Evolutionary conservation across 2,888 invertebrate species (phyloP).

Genomic region (Crioceris asparagi): DNA sequence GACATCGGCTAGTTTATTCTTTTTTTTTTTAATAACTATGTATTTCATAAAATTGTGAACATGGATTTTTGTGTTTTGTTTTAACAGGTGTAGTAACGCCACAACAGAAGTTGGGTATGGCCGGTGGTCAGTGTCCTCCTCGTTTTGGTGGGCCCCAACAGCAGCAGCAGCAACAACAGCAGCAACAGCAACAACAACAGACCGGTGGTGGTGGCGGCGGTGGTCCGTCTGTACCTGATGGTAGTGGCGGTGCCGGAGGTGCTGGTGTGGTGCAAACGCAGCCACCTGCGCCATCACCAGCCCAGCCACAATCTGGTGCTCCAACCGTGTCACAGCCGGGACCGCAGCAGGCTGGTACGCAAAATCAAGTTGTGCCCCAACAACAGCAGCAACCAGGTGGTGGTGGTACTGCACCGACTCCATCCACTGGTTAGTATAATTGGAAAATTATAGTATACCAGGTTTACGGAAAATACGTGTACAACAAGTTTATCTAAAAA

Average conservation of each 20-base stretch:
- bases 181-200: slow-evolving; percentile 18
- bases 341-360: slow-evolving; percentile 39
- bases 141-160: slow-evolving; percentile 12
- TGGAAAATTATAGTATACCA: too few relatives aligned
- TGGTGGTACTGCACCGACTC: slow-evolving; percentile 26
- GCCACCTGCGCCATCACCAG: slow-evolving; percentile 66
- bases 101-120: slow-evolving; percentile 36
- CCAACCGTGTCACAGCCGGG: slow-evolving; percentile 51
- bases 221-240: slow-evolving; percentile 37
- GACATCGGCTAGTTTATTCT: slow-evolving; percentile 3
- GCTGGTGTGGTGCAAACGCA: slow-evolving; percentile 64
- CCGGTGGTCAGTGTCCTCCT: slow-evolving; percentile 14
- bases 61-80: slow-evolving; percentile 1
- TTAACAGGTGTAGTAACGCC: slow-evolving; percentile 43
- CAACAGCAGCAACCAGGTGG: slow-evolving; percentile 12
- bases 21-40: slow-evolving; percentile 1
- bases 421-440: slow-evolving; percentile 38
- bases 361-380: slow-evolving; percentile 35
- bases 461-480: too few relatives aligned
- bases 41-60: too few relatives aligned
- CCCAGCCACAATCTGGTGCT: slow-evolving; percentile 66
- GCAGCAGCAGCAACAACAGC: slow-evolving; percentile 10
- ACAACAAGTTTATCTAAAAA: too few relatives aligned
- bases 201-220: slow-evolving; percentile 36
- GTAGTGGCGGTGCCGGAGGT: slow-evolving; percentile 34